phyloP scores from a whole-genome alignment of 2,113 vertebrate genomes.

The Petromus typicus region DNA sequence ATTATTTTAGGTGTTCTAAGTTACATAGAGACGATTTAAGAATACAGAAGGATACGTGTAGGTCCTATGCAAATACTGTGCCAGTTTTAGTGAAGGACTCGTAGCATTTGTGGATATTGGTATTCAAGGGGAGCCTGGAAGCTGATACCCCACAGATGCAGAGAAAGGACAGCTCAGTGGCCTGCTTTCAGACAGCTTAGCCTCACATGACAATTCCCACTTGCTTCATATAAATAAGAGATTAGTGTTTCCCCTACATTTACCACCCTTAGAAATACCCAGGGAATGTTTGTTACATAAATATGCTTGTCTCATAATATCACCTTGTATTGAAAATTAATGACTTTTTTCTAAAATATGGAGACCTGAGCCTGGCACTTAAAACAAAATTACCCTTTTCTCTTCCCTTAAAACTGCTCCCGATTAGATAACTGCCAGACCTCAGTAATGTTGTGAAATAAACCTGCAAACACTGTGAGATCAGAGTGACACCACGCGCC shows the following conservation, averaged over 20 bases:
- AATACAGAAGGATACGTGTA: not conserved
- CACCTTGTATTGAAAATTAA: constrained; percentile 71
- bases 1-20: not conserved
- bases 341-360: constrained; percentile 77
- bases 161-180: not conserved
- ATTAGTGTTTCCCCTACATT: constrained; percentile 16
- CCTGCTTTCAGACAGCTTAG: not conserved
- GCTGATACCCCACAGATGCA: not conserved
- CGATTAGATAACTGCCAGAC: constrained; percentile 69
- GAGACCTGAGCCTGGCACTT: constrained; percentile 65
- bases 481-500: constrained; percentile 31
- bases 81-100: not conserved
- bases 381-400: constrained; percentile 68
- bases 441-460: constrained; percentile 66
- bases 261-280: constrained; percentile 6
- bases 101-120: not conserved
- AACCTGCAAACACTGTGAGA: constrained; percentile 62
- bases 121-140: not conserved
- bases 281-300: constrained; percentile 16
- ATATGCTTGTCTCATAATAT: constrained; percentile 1
- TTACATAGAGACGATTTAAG: not conserved
- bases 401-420: constrained; percentile 51
- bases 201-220: constrained; percentile 54
- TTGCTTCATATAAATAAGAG: constrained; percentile 63
- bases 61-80: not conserved